Evolutionary conservation across 1,140 invertebrate species (phyloP).

Genomic region (Pseudobourletiella spinata): DNA sequence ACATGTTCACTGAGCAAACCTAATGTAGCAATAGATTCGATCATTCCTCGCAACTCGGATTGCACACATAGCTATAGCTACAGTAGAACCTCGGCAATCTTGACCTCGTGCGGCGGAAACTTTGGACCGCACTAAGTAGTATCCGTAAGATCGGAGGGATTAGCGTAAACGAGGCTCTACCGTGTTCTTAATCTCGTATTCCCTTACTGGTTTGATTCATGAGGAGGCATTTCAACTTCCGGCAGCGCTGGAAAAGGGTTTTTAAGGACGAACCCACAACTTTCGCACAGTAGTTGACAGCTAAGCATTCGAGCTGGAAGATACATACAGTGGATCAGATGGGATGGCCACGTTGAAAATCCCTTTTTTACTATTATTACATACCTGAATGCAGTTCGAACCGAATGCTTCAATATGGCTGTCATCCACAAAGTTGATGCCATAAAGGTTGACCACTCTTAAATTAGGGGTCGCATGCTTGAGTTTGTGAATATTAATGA

Average conservation of each 20-base stretch:
- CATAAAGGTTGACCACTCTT: slow-evolving; percentile 89
- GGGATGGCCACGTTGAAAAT: no score
- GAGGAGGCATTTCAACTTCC: slow-evolving; percentile 80
- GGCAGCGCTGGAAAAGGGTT: slow-evolving; percentile 84
- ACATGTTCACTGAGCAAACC: slow-evolving; percentile 70
- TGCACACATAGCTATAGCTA: no score
- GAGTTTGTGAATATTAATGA: slow-evolving; percentile 97
- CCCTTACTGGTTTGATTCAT: slow-evolving; percentile 94
- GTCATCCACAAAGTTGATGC: slow-evolving; percentile 97
- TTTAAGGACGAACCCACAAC: slow-evolving; percentile 96
- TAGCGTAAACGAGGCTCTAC: no score
- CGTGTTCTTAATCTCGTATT: no score
- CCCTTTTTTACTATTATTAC: no score
- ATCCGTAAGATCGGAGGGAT: no score
- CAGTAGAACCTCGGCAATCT: no score
- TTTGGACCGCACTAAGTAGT: no score
- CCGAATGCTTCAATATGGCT: slow-evolving; percentile 97
- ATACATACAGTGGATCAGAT: slow-evolving; percentile 14
- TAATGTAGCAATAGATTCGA: no score
- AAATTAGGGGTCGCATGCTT: slow-evolving; percentile 88
- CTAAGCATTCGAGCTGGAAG: slow-evolving; percentile 84
- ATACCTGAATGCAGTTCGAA: slow-evolving; percentile 77
- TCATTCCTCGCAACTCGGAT: no score
- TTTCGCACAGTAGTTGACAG: slow-evolving; percentile 93
- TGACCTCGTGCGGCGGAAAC: no score